Conservation (phyloP, 1,140 invertebrate genomes). For the Ceratina japonica region DNA sequence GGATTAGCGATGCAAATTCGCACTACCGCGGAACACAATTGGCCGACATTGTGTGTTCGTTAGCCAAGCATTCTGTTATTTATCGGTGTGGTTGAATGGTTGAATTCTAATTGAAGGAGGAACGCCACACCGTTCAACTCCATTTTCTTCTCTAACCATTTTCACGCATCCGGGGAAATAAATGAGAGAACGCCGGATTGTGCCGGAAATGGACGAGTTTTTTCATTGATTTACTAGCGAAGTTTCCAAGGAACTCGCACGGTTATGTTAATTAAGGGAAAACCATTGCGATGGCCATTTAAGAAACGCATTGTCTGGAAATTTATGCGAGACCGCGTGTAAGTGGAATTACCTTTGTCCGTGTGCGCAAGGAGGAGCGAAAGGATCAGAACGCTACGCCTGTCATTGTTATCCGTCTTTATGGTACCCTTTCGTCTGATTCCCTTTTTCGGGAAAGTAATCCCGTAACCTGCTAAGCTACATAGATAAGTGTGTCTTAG, state of each 20-base stretch:
- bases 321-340: neutral
- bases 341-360: neutral
- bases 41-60: constrained; percentile 69
- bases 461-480: neutral
- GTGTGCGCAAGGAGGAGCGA: neutral
- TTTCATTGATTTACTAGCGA: neutral
- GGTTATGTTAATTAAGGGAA: neutral
- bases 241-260: neutral
- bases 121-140: neutral
- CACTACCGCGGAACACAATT: constrained; percentile 64
- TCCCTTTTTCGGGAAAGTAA: neutral
- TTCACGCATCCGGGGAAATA: constrained; percentile 44
- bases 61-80: constrained; percentile 63
- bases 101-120: constrained; percentile 37
- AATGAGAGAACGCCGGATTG: neutral
- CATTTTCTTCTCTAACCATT: constrained; percentile 9
- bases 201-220: neutral
- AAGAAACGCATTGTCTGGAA: neutral
- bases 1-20: constrained; percentile 68
- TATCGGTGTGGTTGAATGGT: constrained; percentile 44
- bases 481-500: no score
- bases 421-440: neutral
- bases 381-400: neutral
- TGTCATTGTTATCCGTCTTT: neutral
- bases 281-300: neutral